These are phyloP conservation scores for Lagenorhynchus albirostris DNA, from an alignment of 2,113 vertebrate genomes.

Conservation along the genomic window DNA sequence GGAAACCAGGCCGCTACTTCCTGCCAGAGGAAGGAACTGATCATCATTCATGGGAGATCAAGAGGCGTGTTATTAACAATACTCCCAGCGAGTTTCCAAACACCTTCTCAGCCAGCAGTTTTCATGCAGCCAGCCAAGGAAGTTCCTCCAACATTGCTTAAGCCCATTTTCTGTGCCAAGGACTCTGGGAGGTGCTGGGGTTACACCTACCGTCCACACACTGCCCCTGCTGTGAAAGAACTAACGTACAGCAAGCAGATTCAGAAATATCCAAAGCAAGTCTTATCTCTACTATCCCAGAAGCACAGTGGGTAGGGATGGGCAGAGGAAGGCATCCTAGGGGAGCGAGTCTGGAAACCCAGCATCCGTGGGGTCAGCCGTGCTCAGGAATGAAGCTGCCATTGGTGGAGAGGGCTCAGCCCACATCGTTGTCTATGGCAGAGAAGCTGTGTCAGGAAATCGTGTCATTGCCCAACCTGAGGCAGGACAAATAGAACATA, in stretches of 20 bases:
- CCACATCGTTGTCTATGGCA: background rate
- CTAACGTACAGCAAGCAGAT: background rate
- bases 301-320: background rate
- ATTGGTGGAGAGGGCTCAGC: background rate
- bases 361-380: rapidly evolving
- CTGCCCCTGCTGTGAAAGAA: background rate
- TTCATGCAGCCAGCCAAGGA: background rate
- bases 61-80: background rate
- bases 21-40: conserved; percentile 58
- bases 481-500: background rate
- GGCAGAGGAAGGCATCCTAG: rapidly evolving
- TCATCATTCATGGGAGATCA: conserved; percentile 24
- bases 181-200: background rate
- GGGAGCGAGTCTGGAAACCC: background rate
- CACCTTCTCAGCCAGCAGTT: background rate
- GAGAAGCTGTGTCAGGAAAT: background rate
- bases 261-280: background rate
- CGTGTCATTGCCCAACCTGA: background rate
- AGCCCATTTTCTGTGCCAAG: background rate
- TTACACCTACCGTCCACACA: background rate
- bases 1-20: conserved; percentile 25
- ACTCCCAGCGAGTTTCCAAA: conserved; percentile 34
- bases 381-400: background rate
- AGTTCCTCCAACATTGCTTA: background rate
- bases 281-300: background rate